Evolutionary conservation across 35 echinoderm and acorn worm species (phyloP).

Genomic region (Strongylocentrotus purpuratus): DNA sequence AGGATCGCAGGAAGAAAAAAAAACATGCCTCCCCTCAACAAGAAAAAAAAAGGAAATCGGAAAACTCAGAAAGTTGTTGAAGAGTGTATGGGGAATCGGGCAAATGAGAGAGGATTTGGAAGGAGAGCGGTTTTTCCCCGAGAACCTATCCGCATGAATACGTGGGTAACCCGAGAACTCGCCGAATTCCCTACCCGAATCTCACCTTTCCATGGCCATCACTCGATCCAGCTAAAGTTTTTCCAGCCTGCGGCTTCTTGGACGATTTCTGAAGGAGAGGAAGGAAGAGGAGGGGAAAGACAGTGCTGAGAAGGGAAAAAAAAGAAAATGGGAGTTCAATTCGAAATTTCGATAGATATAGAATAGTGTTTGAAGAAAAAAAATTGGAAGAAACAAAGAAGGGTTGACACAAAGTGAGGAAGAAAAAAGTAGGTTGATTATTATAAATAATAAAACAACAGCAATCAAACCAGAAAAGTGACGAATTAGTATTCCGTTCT

Average conservation of each 20-base stretch:
- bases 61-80: background rate
- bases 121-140: background rate
- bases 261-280: background rate
- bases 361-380: too few species aligned
- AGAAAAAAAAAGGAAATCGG: background rate
- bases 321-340: slow-evolving; percentile 14
- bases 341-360: background rate
- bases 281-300: slow-evolving; percentile 11
- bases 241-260: slow-evolving; percentile 29
- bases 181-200: slow-evolving; percentile 36
- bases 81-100: slow-evolving; percentile 21
- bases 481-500: background rate
- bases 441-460: background rate
- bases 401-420: background rate
- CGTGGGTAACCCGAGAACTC: background rate
- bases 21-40: background rate
- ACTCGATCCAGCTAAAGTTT: slow-evolving; percentile 51
- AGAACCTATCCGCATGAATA: slow-evolving; percentile 5
- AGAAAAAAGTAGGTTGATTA: background rate
- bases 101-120: background rate
- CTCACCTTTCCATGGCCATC: slow-evolving; percentile 1
- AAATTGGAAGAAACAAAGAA: background rate
- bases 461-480: background rate
- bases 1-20: background rate
- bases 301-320: background rate